Base-by-base conservation (phyloP, 2,113 vertebrate species). In the Calyptommatus sinebrachiatus region DNA sequence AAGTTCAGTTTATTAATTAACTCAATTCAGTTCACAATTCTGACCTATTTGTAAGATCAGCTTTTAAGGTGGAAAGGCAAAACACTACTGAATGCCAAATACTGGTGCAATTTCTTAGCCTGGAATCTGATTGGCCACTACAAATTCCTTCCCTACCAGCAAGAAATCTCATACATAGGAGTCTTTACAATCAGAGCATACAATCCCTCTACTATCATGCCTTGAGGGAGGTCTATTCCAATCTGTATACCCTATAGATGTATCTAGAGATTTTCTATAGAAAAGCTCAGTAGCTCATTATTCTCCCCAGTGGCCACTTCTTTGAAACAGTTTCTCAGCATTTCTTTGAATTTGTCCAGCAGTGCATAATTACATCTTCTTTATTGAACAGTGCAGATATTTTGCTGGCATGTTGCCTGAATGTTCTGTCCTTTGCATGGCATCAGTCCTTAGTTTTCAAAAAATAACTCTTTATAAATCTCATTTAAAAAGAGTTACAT, bases 321-420 rank as follows among this genome's bases (percentile, higher is more conserved):
- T 78, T 84, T 80, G 76, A 71, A 86, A 88, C 78, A 76, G 72
- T 35, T 75, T 67, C 78, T 67, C 78, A 31, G 73, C 57, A 31
- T 50, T 74, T 82, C 50, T 72, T 85, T 81, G 48, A 76, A 79
- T 78, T 80, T 31, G 12, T 68, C 53, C 70, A 66, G 73, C 7
- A 50, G 41, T 26, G 73, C 77, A 77, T 79, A 80, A 80, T 80
- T 82, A 82, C 35, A 57, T 62, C 48, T 76, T 83, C 70, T 22
- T 46, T 29, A 21, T 65, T 71, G 20, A 61, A 71, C 16, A 75
- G 68, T 46, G 9, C 46, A 85, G 76, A 70, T 71, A 81, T 71
- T 85, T 78, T 77, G 24, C 77, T 73, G 77, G 22, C 57, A 63
- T 71, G 45, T 46, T n/a, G 26, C 63, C 48, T 73, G 68, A 48